phyloP scores from a whole-genome alignment of 2,797 vertebrate genomes.

The Oophaga sylvatica region DNA sequence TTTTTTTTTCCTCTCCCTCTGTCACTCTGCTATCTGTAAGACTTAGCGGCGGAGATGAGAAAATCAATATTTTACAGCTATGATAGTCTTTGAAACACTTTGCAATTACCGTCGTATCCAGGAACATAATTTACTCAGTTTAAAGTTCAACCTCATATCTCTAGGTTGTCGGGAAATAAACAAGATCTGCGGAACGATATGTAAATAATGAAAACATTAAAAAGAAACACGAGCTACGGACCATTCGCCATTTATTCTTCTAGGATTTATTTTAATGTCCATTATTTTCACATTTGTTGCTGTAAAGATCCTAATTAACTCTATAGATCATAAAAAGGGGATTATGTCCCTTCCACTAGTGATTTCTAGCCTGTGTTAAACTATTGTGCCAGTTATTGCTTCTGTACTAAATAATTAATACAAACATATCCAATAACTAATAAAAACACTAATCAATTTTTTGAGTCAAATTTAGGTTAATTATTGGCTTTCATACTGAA shows the following conservation, averaged over 20 bases:
- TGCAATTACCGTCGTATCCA: slow-evolving; percentile 7
- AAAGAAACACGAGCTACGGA: background rate
- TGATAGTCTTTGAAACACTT: slow-evolving; percentile 53
- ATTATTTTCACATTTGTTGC: slow-evolving; percentile 13
- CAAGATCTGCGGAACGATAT: slow-evolving; percentile 9
- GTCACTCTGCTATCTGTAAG: slow-evolving; percentile 62
- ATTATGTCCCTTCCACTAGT: background rate
- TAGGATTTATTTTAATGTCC: background rate
- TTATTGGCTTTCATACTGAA: no score
- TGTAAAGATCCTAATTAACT: slow-evolving; percentile 18
- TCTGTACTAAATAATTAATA: no score
- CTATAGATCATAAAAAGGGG: background rate
- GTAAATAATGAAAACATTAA: slow-evolving; percentile 21
- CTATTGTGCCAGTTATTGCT: background rate
- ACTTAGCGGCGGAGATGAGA: slow-evolving; percentile 64
- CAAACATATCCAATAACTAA: no score
- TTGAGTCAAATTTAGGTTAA: no score
- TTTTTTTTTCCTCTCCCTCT: slow-evolving; percentile 37
- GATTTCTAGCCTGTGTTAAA: background rate
- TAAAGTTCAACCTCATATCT: slow-evolving; percentile 15
- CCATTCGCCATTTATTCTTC: background rate
- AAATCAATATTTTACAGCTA: slow-evolving; percentile 61
- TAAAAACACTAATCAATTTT: no score
- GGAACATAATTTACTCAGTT: slow-evolving; percentile 26
- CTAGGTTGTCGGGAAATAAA: slow-evolving; percentile 24